These are phyloP conservation scores for Aurelia sp. DNA, from an alignment of 30 jellyfish, hydroid and myxozoan genomes.

Conservation along the genomic window DNA sequence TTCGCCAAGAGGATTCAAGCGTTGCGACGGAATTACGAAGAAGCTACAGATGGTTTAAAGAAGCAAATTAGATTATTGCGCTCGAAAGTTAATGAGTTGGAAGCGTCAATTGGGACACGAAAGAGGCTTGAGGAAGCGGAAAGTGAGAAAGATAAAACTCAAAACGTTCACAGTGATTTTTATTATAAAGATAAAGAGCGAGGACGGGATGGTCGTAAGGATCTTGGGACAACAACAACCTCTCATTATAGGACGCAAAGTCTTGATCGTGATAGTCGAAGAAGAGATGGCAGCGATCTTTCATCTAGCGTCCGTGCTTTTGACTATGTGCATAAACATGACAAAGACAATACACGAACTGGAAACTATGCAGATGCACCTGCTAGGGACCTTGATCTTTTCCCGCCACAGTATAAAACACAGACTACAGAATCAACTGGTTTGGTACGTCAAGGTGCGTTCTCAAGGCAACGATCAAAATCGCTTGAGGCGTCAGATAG, in stretches of 20 bases:
- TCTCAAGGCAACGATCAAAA: slow-evolving; percentile 51
- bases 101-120: neutral
- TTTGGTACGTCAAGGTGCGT: slow-evolving; percentile 26
- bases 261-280: neutral
- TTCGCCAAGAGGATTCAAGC: slow-evolving; percentile 82
- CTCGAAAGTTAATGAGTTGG: slow-evolving; percentile 50
- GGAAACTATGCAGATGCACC: slow-evolving; percentile 27
- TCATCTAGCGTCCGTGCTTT: slow-evolving; percentile 28
- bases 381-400: slow-evolving; percentile 14
- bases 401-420: slow-evolving; percentile 15
- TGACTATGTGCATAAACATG: slow-evolving; percentile 32
- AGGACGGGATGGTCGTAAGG: neutral
- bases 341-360: slow-evolving; percentile 24
- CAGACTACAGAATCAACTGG: slow-evolving; percentile 4
- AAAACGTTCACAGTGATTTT: neutral
- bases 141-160: neutral
- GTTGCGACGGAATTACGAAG: slow-evolving; percentile 79
- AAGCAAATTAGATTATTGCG: slow-evolving; percentile 50
- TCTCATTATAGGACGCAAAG: neutral
- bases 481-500: slow-evolving; percentile 7
- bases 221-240: neutral
- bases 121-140: neutral
- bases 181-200: neutral
- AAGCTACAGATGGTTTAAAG: slow-evolving; percentile 80
- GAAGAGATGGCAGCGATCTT: slow-evolving; percentile 1